Evolutionary conservation across 2,113 vertebrate species (phyloP).

Genomic region (Morone chrysops): DNA sequence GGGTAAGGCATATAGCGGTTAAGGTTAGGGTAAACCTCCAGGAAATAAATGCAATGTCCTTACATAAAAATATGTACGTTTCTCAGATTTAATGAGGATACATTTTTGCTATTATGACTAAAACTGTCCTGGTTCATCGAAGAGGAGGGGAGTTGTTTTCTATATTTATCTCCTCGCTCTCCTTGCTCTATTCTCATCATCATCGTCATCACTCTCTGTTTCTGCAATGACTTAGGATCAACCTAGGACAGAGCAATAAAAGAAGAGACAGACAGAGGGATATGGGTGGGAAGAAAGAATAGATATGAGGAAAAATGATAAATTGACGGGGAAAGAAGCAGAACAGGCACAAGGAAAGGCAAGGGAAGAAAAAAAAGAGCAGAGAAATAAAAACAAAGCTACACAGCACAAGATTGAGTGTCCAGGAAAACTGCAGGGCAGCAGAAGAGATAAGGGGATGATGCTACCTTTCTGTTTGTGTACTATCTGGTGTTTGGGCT

Average conservation of each 20-base stretch:
- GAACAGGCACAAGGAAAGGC: neutral
- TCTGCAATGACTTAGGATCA: neutral
- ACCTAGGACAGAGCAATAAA: neutral
- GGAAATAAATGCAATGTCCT: neutral
- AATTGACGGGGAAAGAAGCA: slow-evolving; percentile 23
- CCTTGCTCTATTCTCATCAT: slow-evolving; percentile 2
- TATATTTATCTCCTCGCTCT: slow-evolving; percentile 13
- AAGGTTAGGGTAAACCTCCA: too few species aligned
- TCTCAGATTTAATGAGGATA: slow-evolving; percentile 6
- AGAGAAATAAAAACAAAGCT: slow-evolving; percentile 36
- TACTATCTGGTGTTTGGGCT: slow-evolving; percentile 37
- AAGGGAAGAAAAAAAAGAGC: neutral
- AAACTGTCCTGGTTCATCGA: slow-evolving; percentile 1
- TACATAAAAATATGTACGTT: neutral
- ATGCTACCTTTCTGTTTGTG: slow-evolving; percentile 31
- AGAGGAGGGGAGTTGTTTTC: neutral
- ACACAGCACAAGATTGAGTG: slow-evolving; percentile 35
- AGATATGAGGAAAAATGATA: slow-evolving; percentile 9
- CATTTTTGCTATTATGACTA: slow-evolving; percentile 7
- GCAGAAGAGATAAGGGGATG: slow-evolving; percentile 43
- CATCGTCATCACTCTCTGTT: neutral
- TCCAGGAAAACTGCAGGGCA: slow-evolving; percentile 33
- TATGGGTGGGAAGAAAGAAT: neutral
- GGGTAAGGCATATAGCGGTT: too few species aligned
- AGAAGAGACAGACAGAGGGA: neutral